Evolutionary conservation across 2,888 invertebrate genomes (phyloP).

Genomic region (Chirona hameri): DNA sequence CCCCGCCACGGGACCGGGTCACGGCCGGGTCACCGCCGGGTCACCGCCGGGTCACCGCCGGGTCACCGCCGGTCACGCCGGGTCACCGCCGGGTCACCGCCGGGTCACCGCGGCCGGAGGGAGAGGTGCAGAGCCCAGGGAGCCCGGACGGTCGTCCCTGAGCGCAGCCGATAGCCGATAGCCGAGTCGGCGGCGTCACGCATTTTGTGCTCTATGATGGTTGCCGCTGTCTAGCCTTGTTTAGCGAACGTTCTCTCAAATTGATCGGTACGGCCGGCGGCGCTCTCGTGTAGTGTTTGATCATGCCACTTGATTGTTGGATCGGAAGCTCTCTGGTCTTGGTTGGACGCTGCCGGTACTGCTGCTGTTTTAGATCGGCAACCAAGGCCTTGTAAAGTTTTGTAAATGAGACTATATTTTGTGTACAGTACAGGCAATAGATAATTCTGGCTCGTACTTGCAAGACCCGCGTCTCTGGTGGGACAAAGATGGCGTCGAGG

Average conservation of each 20-base stretch:
- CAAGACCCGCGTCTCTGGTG: too few species aligned
- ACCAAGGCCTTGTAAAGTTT: constrained; percentile 8
- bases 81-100: too few species aligned
- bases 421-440: constrained; percentile 26
- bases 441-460: background rate
- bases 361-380: background rate
- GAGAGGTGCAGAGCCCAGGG: too few species aligned
- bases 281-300: background rate
- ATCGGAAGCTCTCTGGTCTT: background rate
- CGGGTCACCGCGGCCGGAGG: too few species aligned
- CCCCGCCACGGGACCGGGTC: background rate
- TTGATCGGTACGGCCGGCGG: background rate
- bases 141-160: too few species aligned
- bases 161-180: too few species aligned
- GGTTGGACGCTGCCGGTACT: background rate
- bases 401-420: constrained; percentile 22
- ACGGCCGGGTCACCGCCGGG: too few species aligned
- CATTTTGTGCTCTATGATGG: background rate
- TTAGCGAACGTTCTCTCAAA: background rate
- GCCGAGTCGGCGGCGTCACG: too few species aligned
- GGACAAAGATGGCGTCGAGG: too few species aligned
- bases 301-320: constrained; percentile 1
- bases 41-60: too few species aligned
- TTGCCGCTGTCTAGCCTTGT: background rate
- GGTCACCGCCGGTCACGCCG: too few species aligned